Conservation (phyloP, 2,113 vertebrate genomes). For the Orycteropus afer region DNA sequence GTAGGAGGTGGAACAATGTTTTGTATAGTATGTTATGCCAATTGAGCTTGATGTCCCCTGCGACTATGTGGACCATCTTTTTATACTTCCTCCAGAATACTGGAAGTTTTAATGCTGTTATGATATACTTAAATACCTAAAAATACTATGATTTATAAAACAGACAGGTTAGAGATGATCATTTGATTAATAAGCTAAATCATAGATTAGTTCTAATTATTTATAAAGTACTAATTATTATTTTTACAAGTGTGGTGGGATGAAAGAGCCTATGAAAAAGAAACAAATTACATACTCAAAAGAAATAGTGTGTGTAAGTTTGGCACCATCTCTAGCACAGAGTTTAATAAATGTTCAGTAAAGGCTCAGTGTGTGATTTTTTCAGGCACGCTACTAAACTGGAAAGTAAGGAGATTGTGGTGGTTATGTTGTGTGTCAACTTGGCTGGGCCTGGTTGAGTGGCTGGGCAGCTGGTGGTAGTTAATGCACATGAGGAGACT, state of each 20-base stretch:
- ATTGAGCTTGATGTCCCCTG: too few relatives aligned
- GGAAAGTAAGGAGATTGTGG: too few relatives aligned
- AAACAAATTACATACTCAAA: constrained; percentile 11
- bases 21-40: too few relatives aligned
- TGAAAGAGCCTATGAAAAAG: not conserved
- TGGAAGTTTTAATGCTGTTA: not conserved
- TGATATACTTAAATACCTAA: not conserved
- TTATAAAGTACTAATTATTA: constrained; percentile 11
- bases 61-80: too few relatives aligned
- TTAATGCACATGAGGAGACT: too few relatives aligned
- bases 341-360: not conserved
- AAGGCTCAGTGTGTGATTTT: not conserved
- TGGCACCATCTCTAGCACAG: not conserved
- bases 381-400: too few relatives aligned
- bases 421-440: too few relatives aligned
- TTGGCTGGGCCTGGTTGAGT: too few relatives aligned
- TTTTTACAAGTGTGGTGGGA: not conserved
- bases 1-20: too few relatives aligned
- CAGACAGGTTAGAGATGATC: not conserved
- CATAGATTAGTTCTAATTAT: not conserved
- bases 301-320: not conserved
- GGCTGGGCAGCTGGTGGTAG: too few relatives aligned
- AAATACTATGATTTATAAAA: not conserved
- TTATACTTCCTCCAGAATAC: not conserved
- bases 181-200: not conserved